phyloP scores from a whole-genome alignment of 2,113 vertebrate genomes.

The cattle (Bos taurus) region ARS-UCD2.0 NC_037357.1:133956001-133956500 shows the following conservation, averaged over 20 bases:
- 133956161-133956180: background rate
- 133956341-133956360: background rate
- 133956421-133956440: background rate
- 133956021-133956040: background rate
- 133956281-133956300: background rate
- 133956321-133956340: background rate
- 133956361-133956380: background rate
- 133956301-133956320: background rate
- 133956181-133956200: rapidly evolving
- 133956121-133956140: background rate
- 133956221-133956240: background rate
- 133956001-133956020: background rate
- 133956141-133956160: background rate
- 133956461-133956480: background rate
- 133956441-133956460: background rate
- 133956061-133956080: background rate
- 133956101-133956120: background rate
- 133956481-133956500: background rate
- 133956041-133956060: background rate
- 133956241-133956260: background rate
- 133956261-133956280: background rate
- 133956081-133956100: background rate
- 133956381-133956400: background rate
- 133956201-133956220: background rate
- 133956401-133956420: rapidly evolving